Conservation (phyloP, 1,140 invertebrate genomes). For the Subanguina moxae region DNA sequence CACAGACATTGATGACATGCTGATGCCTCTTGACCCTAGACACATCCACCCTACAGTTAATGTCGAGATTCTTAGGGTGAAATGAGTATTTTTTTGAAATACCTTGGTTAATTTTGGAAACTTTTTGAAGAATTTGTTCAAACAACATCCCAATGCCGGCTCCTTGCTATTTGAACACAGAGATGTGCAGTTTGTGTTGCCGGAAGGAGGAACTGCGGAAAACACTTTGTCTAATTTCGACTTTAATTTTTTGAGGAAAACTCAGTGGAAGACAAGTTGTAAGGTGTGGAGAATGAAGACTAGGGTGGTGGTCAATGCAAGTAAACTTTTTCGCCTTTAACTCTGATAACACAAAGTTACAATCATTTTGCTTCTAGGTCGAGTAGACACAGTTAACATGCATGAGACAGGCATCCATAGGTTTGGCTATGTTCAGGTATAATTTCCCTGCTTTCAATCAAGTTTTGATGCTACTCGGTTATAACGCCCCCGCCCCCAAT, state of each 20-base stretch:
- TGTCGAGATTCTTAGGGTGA: slow-evolving; percentile 48
- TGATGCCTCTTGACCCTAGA: slow-evolving; percentile 49
- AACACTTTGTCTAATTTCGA: slow-evolving; percentile 51
- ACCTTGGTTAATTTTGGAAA: slow-evolving; percentile 3
- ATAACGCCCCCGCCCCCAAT: not conserved
- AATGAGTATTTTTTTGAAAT: not conserved
- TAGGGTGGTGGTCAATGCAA: slow-evolving; percentile 58
- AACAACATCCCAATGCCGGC: slow-evolving; percentile 56
- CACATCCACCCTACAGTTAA: slow-evolving; percentile 43
- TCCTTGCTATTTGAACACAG: slow-evolving; percentile 56
- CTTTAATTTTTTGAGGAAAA: slow-evolving; percentile 53
- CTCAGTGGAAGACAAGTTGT: slow-evolving; percentile 54
- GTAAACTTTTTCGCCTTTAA: slow-evolving; percentile 28
- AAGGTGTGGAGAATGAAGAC: slow-evolving; percentile 59
- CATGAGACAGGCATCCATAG: slow-evolving; percentile 58
- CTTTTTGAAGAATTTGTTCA: slow-evolving; percentile 49
- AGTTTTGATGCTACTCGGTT: not conserved
- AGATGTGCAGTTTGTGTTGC: slow-evolving; percentile 55
- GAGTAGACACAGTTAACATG: slow-evolving; percentile 58
- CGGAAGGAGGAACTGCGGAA: slow-evolving; percentile 27
- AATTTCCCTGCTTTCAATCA: not conserved
- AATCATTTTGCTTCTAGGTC: slow-evolving; percentile 38
- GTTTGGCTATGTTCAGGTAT: slow-evolving; percentile 54
- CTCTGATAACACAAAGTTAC: slow-evolving; percentile 4
- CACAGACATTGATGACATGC: slow-evolving; percentile 59